Percentiles rank a stretch among this genome's conserved stretches.
Evolutionary conservation across 2,888 invertebrate genomes (phyloP).

Genomic region (Eretmocerus hayati): DNA sequence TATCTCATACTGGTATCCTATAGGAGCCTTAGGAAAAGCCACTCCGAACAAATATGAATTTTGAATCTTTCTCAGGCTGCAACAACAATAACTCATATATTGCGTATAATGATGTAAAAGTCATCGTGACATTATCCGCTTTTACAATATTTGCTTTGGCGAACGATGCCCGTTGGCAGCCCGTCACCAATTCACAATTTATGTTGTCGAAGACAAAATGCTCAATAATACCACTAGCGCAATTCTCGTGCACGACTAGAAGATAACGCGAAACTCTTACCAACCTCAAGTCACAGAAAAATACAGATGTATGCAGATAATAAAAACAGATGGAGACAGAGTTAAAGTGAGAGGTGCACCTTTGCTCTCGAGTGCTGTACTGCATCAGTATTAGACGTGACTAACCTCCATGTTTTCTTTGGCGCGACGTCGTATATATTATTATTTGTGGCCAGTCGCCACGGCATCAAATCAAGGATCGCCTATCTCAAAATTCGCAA

Average conservation of each 20-base stretch:
- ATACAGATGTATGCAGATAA: slow-evolving; percentile 17
- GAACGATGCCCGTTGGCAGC: slow-evolving; percentile 11
- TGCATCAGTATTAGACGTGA: no score
- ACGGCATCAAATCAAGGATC: slow-evolving; percentile 23
- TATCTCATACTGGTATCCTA: no score
- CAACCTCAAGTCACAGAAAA: neutral
- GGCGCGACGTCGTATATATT: slow-evolving; percentile 19
- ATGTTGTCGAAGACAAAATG: slow-evolving; percentile 19
- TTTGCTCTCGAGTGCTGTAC: no score
- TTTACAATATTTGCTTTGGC: neutral
- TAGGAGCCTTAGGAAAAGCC: no score
- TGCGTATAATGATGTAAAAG: slow-evolving; percentile 19
- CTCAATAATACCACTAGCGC: no score
- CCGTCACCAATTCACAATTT: slow-evolving; percentile 20
- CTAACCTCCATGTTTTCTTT: slow-evolving; percentile 10
- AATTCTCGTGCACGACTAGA: no score
- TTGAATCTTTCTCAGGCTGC: no score
- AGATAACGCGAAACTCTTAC: no score
- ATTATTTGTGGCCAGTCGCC: slow-evolving; percentile 1
- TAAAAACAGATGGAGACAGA: slow-evolving; percentile 3
- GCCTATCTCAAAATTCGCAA: slow-evolving; percentile 15
- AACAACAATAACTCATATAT: slow-evolving; percentile 13
- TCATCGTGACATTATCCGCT: slow-evolving; percentile 18
- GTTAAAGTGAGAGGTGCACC: neutral
- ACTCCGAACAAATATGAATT: no score